Conservation (phyloP, 1,140 invertebrate species). For the Cotesia chilonis region DNA sequence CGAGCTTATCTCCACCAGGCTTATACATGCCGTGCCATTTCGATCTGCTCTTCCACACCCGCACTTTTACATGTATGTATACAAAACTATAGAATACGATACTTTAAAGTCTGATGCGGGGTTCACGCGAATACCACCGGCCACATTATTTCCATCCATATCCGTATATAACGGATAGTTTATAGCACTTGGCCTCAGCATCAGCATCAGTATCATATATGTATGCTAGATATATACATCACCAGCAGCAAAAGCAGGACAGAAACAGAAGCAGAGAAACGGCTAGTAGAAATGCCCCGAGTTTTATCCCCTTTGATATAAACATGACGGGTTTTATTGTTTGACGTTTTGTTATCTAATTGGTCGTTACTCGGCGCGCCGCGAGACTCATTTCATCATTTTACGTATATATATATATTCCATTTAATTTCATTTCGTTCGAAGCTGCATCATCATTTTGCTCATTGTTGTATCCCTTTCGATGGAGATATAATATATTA, state of each 20-base stretch:
- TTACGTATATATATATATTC: slow-evolving; percentile 25
- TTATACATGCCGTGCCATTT: slow-evolving; percentile 12
- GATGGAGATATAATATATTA: slow-evolving; percentile 24
- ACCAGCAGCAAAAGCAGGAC: neutral
- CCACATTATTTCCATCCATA: slow-evolving; percentile 40
- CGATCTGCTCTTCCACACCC: slow-evolving; percentile 20
- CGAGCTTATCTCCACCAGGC: slow-evolving; percentile 9
- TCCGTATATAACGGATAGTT: slow-evolving; percentile 51
- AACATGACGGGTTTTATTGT: slow-evolving; percentile 60
- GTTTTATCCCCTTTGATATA: slow-evolving; percentile 56
- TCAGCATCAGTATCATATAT: slow-evolving; percentile 17
- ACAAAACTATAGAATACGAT: neutral
- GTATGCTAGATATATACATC: neutral
- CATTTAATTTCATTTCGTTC: slow-evolving; percentile 45
- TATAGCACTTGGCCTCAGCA: slow-evolving; percentile 42
- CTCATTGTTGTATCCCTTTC: slow-evolving; percentile 22
- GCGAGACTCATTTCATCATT: slow-evolving; percentile 45
- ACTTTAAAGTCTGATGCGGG: slow-evolving; percentile 2
- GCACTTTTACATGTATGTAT: neutral
- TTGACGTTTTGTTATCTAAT: slow-evolving; percentile 63
- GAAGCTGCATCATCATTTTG: slow-evolving; percentile 11
- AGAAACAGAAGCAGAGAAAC: slow-evolving; percentile 37
- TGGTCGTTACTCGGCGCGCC: slow-evolving; percentile 56
- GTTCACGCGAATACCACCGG: slow-evolving; percentile 21
- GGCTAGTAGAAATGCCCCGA: slow-evolving; percentile 44